Conservation (phyloP, 2,888 invertebrate genomes). For the Eilema depressum region DNA sequence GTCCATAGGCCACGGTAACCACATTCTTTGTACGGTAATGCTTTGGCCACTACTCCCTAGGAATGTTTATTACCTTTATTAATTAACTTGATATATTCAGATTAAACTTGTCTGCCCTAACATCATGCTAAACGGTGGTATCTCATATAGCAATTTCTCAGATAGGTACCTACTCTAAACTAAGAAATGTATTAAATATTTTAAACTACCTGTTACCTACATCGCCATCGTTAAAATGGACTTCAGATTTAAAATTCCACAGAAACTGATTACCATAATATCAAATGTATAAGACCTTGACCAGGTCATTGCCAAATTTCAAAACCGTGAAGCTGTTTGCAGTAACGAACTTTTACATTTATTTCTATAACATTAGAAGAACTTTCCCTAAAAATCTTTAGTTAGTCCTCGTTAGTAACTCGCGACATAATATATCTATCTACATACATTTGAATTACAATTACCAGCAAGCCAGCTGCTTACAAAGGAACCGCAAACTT, state of each 20-base stretch:
- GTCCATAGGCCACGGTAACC: too few relatives aligned
- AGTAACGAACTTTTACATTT: background rate
- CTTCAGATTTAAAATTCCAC: background rate
- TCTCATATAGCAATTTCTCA: background rate
- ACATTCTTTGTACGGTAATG: too few relatives aligned
- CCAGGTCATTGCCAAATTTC: background rate
- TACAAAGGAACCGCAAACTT: background rate
- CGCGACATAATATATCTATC: background rate
- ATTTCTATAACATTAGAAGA: background rate
- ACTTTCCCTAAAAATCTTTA: background rate
- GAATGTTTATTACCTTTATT: too few relatives aligned
- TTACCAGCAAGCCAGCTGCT: background rate
- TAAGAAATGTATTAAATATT: background rate
- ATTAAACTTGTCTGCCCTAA: background rate
- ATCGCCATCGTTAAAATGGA: background rate
- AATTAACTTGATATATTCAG: too few relatives aligned
- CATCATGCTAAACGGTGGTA: background rate
- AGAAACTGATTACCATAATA: background rate
- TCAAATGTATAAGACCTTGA: background rate
- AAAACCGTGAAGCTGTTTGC: background rate
- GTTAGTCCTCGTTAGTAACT: too few relatives aligned
- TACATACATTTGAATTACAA: background rate
- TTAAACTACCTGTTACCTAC: background rate
- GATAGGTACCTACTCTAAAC: background rate
- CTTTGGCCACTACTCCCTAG: too few relatives aligned